Conservation (phyloP, 1,140 invertebrate species). For the Brachystomella parvula region DNA sequence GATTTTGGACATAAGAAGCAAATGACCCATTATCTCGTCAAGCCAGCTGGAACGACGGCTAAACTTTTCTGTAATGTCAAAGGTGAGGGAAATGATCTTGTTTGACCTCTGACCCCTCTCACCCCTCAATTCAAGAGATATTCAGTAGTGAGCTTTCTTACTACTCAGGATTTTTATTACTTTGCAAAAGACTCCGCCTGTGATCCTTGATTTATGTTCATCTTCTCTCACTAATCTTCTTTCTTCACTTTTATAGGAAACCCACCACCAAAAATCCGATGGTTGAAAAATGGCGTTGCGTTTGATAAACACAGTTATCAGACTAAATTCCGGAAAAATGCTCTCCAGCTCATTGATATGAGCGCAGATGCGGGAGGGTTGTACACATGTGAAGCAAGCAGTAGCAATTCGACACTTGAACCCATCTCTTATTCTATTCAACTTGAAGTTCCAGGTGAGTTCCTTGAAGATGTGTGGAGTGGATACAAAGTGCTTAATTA, state of each 20-base stretch:
- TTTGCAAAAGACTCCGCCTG: constrained; percentile 2
- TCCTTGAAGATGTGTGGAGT: too few species aligned
- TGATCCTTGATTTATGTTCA: too few species aligned
- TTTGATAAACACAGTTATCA: constrained; percentile 69
- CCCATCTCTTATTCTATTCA: constrained; percentile 48
- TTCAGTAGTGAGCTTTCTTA: not conserved
- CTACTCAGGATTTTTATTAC: constrained; percentile 2
- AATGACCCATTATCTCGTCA: constrained; percentile 29
- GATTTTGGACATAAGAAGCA: constrained; percentile 21
- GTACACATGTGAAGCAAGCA: constrained; percentile 62
- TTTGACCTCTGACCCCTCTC: too few species aligned
- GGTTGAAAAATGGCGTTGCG: constrained; percentile 66
- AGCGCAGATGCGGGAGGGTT: constrained; percentile 57
- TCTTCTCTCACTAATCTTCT: not conserved
- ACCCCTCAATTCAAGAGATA: too few species aligned
- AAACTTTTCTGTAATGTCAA: constrained; percentile 30
- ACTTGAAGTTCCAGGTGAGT: constrained; percentile 48
- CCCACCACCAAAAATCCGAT: constrained; percentile 66
- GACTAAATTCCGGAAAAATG: constrained; percentile 54
- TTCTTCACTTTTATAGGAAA: constrained; percentile 50
- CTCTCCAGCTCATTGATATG: constrained; percentile 23
- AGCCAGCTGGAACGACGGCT: constrained; percentile 22
- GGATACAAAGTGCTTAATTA: too few species aligned
- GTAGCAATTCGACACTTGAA: constrained; percentile 46
- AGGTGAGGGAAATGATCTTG: constrained; percentile 19